Conservation (phyloP, 2,113 vertebrate species). For the Rhabdornis inornatus region DNA sequence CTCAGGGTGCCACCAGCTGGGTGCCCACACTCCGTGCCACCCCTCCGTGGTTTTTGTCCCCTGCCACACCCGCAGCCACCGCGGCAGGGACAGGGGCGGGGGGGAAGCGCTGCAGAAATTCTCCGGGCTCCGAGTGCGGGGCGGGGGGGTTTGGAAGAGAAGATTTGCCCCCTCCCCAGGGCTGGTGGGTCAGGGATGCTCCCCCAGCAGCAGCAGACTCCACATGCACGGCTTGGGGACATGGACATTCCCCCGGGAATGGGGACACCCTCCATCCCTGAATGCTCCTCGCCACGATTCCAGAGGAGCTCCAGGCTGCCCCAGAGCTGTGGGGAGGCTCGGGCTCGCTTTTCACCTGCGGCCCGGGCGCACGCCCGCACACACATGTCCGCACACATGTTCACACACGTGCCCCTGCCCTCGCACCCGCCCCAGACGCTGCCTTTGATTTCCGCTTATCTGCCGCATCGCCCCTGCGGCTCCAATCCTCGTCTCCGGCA, state of each 20-base stretch:
- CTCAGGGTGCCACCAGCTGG: not conserved
- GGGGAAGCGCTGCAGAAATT: not conserved
- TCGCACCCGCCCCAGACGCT: not conserved
- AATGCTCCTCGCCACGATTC: rapidly evolving
- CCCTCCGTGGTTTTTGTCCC: rapidly evolving
- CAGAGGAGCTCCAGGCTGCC: rapidly evolving
- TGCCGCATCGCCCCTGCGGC: not conserved
- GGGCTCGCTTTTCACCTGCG: not conserved
- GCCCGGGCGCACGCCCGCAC: not conserved
- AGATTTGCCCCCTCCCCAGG: rapidly evolving
- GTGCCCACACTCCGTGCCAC: not conserved
- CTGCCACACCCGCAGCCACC: rapidly evolving
- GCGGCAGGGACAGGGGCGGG: rapidly evolving
- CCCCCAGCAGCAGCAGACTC: not conserved
- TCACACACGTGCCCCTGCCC: not conserved
- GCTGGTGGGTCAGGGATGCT: not conserved
- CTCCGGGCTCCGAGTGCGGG: rapidly evolving
- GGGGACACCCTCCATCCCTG: not conserved
- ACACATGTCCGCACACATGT: not conserved
- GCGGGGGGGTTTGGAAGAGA: not conserved
- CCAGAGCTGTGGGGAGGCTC: rapidly evolving
- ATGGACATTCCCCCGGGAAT: rapidly evolving
- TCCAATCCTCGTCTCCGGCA: not conserved
- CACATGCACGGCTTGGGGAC: rapidly evolving
- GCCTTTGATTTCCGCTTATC: slow-evolving; percentile 29